Conservation (phyloP, 2,888 invertebrate species). For the Stenodera caucasica region DNA sequence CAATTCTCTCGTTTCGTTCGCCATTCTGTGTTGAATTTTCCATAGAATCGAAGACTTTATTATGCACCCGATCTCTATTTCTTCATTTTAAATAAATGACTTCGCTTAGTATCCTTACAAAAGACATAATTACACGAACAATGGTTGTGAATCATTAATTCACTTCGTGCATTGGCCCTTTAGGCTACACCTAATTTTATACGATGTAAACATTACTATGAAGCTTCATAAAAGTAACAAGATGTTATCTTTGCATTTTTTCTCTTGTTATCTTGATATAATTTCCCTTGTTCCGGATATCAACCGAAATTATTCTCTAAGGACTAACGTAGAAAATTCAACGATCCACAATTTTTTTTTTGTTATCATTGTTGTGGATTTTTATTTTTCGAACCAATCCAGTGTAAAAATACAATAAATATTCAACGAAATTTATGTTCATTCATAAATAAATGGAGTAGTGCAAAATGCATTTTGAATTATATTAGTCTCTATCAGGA, state of each 20-base stretch:
- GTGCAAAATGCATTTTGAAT: too few species aligned
- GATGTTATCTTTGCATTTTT: slow-evolving; percentile 1
- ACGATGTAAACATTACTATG: background rate
- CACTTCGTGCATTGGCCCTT: background rate
- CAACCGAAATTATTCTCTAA: background rate
- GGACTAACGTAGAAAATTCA: background rate
- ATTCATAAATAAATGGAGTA: too few species aligned
- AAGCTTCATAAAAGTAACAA: background rate
- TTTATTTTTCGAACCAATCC: too few species aligned
- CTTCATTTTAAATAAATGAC: background rate
- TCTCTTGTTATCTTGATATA: background rate
- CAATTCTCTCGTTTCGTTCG: background rate
- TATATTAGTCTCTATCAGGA: slow-evolving; percentile 33
- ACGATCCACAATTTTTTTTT: background rate
- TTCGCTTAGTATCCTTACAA: background rate
- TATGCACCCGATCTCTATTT: background rate
- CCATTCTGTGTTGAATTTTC: background rate
- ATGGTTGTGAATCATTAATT: slow-evolving; percentile 3
- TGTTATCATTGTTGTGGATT: background rate
- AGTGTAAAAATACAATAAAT: too few species aligned
- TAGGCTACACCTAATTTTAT: background rate
- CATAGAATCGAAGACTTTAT: background rate
- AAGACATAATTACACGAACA: background rate
- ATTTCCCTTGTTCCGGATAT: background rate
- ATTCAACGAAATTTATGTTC: too few species aligned